phyloP scores from a whole-genome alignment of 2,888 invertebrate species.

The Pristionchus maxplancki region DNA sequence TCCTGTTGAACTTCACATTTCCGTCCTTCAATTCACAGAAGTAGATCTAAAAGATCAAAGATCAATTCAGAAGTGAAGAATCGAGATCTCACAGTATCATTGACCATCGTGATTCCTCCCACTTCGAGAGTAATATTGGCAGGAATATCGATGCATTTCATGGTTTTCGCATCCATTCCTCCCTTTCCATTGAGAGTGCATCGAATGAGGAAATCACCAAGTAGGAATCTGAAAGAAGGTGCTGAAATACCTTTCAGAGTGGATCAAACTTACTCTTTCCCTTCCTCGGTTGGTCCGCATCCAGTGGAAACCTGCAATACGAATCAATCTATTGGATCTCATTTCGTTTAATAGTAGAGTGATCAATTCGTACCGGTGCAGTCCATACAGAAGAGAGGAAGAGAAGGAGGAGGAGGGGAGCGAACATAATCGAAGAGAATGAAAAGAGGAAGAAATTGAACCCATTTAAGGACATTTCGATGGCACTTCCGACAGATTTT shows the following conservation, averaged over 20 bases:
- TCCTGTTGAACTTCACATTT: background rate
- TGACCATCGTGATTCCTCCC: background rate
- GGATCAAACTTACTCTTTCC: background rate
- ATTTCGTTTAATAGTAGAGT: background rate
- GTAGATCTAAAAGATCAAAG: background rate
- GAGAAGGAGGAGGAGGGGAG: background rate
- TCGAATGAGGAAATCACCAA: background rate
- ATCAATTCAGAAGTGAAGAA: background rate
- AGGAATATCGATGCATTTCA: background rate
- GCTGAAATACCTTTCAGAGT: background rate
- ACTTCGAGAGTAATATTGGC: background rate
- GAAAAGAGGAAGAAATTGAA: background rate
- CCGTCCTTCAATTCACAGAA: background rate
- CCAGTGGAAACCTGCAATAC: background rate
- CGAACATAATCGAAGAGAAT: background rate
- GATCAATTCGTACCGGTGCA: background rate
- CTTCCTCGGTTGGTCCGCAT: background rate
- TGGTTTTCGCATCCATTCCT: background rate
- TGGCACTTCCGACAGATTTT: background rate
- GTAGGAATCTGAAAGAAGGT: background rate
- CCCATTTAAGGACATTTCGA: background rate
- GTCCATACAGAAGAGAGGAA: background rate
- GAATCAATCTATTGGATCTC: background rate
- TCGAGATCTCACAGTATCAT: background rate
- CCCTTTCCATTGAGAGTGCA: conserved; percentile 18